Evolutionary conservation across 2,113 vertebrate species (phyloP).

Genomic region (Geothlypis trichas): DNA sequence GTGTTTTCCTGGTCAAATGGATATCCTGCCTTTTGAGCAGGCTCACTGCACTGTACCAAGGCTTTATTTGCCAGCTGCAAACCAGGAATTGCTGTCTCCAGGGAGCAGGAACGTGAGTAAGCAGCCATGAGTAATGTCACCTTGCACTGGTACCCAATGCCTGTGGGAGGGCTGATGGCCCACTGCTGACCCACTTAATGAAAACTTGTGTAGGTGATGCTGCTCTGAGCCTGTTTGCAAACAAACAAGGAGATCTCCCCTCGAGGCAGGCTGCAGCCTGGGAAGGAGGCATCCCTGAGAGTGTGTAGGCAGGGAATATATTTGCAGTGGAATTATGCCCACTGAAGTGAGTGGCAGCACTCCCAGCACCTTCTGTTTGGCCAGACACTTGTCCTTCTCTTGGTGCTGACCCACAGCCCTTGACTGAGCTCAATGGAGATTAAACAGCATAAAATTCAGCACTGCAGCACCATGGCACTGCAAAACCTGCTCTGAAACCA

Average conservation of each 20-base stretch:
- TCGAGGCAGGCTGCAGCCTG: background rate
- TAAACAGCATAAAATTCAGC: background rate
- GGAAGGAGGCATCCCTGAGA: background rate
- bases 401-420: background rate
- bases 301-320: background rate
- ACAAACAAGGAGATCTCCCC: background rate
- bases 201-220: background rate
- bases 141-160: background rate
- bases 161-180: background rate
- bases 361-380: background rate
- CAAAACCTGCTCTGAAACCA: background rate
- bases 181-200: background rate
- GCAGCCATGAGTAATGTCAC: background rate
- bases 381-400: background rate
- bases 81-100: background rate
- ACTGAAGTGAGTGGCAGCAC: background rate
- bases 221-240: background rate
- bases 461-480: accelerated
- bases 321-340: background rate
- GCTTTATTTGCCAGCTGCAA: background rate
- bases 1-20: background rate
- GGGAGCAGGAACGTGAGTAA: background rate
- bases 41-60: background rate
- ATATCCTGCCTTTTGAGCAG: background rate
- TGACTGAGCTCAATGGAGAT: background rate